Base-by-base conservation (phyloP, 2,888 invertebrate genomes). In the Eristalinus aeneus region DNA sequence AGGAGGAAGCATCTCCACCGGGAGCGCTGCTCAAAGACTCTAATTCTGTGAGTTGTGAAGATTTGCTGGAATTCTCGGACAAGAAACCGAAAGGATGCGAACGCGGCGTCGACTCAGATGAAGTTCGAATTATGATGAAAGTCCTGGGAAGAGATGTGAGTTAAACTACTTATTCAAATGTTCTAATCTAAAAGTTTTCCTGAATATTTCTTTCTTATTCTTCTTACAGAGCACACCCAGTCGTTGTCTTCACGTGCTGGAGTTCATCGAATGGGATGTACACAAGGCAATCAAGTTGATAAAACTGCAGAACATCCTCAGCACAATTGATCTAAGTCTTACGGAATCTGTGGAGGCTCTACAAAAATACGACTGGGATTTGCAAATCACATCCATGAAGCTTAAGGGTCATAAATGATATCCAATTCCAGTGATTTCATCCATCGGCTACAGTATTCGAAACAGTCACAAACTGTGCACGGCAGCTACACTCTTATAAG, bases 41-140 rank as follows among this genome's bases (percentile, higher is more conserved):
- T 63, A 97, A 97, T 90, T 96, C 97, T 89, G 98, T 98, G 0
- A 97, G 97, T 64, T 98, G 97, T 89, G 98, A 98, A 91, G 98
- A 98, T 93, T 93, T 98, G 76, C 92, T 98, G 73, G 97, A 98
- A 91, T 98, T 98, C 90, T 96, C 97, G 0, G 96, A 96, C 91
- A 95, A 96, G 88, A 96, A 96, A 87, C 97, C 97, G 0, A 96
- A 96, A 89, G 97, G 97, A 0, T 94, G 96, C 58, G 96, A 97
- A 64, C 94, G 96, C 5, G 97, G 97, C 12, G 95, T 96, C 12
- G 97, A 97, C 91, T 97, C 97, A 0, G 98, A 98, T 90, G 98
- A 98, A 94, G 97, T 98, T 54, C 94, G 98, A 88, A 96, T 98
- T 54, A 97, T 98, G 97, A 94, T 95, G 89, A 98, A 97, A 93